Base-by-base conservation (phyloP, 2,113 vertebrate species). In the Sylvilagus bachmani region DNA sequence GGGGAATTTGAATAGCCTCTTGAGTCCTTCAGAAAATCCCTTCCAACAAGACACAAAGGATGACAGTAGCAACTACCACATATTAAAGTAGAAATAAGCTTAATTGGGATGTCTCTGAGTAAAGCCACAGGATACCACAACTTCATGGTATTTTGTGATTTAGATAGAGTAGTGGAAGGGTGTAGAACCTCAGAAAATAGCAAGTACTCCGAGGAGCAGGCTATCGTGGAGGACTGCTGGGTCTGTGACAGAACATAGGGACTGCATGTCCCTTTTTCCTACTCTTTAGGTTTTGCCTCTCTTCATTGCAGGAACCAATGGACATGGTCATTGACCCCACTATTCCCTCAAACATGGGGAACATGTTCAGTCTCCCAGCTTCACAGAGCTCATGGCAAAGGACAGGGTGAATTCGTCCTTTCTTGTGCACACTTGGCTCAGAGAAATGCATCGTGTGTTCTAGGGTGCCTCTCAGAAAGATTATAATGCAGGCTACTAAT, bases 391-490 rank as follows among this genome's bases (percentile, higher is more conserved):
- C 38, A 5, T 31, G 7, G 12, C 29, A 38, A 58, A 58, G 25
- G 7, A 69, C 33, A 51, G 66, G 25, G 7, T 11, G 21, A 74
- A 36, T 5, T 14, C 36, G 14, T 79, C 27, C 10, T 62, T 33
- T 31, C 1, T n/a, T 44, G 1, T 24, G 33, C 44, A 16, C 49
- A 33, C 1, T 12, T 85, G 55, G 33, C n/a, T 33, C 12, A 8
- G 11, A 12, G 17, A 0, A 9, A 14, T 0, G 13, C 62, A 38
- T n/a, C 2, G 0, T 22, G 24, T 3, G 22, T 36, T 22, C 66
- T 10, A 21, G 10, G 8, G 5, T 64, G 33, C 62, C 83, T 93
- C 51, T 55, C 70, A 38, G 36, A 38, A 16, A n/a, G 22, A 58
- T 64, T 36, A 9, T 10, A 22, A 81, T 12, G 14, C 11, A 6